Evolutionary conservation across 2,113 vertebrate genomes (phyloP).

Genomic region (Cavia aperea): DNA sequence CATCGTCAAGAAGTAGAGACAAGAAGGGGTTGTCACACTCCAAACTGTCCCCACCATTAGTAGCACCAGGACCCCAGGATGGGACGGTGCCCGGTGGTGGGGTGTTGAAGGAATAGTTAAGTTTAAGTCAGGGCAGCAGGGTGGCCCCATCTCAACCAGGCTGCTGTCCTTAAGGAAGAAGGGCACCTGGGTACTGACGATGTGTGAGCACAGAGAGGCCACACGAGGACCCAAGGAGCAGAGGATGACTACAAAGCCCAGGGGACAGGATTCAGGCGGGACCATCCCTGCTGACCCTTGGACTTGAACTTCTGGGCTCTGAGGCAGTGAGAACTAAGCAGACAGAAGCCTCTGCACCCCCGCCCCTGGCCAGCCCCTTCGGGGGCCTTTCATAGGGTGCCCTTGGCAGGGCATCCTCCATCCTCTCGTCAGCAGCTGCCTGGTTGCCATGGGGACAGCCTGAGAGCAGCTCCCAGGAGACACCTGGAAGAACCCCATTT

Average conservation of each 20-base stretch:
- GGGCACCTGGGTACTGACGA: neutral
- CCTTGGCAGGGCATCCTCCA: neutral
- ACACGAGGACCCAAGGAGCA: neutral
- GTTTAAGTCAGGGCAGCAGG: neutral
- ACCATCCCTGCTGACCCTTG: fast-evolving
- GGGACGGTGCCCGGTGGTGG: fast-evolving
- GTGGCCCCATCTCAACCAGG: neutral
- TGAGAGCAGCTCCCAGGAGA: slow-evolving; percentile 54
- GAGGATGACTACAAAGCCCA: fast-evolving
- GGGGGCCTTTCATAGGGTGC: neutral
- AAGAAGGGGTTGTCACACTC: neutral
- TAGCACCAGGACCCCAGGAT: neutral
- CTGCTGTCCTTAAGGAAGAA: neutral
- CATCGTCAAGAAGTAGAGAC: neutral
- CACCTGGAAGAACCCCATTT: slow-evolving; percentile 62
- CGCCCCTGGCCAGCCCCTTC: neutral
- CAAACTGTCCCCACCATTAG: neutral
- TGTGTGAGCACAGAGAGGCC: fast-evolving
- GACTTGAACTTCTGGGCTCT: neutral
- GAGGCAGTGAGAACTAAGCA: neutral
- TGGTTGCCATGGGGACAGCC: slow-evolving; percentile 72
- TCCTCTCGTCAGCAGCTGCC: slow-evolving; percentile 43
- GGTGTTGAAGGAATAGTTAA: too few relatives aligned
- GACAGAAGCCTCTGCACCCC: neutral
- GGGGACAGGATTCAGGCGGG: neutral